Evolutionary conservation across 2,113 vertebrate genomes (phyloP), one percentile per base, ranked within the genome.

Genomic region (Garra rufa): DNA sequence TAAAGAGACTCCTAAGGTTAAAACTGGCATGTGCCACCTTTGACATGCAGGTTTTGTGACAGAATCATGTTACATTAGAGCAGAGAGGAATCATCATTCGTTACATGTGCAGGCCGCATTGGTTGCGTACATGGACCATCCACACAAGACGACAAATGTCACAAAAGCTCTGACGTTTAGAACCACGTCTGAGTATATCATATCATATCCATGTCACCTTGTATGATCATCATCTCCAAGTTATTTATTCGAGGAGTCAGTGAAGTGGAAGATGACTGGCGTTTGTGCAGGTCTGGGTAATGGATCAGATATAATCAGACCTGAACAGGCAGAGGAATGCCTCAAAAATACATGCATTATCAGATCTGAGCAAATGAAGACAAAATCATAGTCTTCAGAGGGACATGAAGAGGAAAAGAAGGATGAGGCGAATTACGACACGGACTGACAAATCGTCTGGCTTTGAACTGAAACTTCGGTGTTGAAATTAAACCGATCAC

Each of bases 271-370:
- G 10, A 82, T 46, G 24, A 48, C n/a, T 44, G 70, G 81, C 19
- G 4, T 69, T 76, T 67, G 70, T 19, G 28, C 78, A 74, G 69
- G 52, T 83, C 13, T 70, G 44, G 61, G 59, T 81, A 76, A 52
- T 82, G 48, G 70, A 69, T 82, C 61, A 55, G 76, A 61, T 21
- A 44, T 71, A 76, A 81, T 43, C 52, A 67, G 61, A 82, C 46
- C 74, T 67, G 43, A 82, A 78, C 41, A 69, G 19, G 46, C 17
- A 43, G 26, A 14, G 43, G 11, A 71, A 46, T 8, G 2, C 28
- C 34, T 77, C 21, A n/a, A 50, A 79, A 83, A 63, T 19, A 26
- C 59, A n/a, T n/a, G 3, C 69, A 38, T 75, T 50, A 77, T 70
- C 48, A 21, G 30, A 77, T 61, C 38, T 48, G 46, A 82, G 76